A percentile compares a stretch with the other conserved stretches of the same genome.
Conservation (phyloP, 2,888 invertebrate species). For the Boloria selene region DNA sequence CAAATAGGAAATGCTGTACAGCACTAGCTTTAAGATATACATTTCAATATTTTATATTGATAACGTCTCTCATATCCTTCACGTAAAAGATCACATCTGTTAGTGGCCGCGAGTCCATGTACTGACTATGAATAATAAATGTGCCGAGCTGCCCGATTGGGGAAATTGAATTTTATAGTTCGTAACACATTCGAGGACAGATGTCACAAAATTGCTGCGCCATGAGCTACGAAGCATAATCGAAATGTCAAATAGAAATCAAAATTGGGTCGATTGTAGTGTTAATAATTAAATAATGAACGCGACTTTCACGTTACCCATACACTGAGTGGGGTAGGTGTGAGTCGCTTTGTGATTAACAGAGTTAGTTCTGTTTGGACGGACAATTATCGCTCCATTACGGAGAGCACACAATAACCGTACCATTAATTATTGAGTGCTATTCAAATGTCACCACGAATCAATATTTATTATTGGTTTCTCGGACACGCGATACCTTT, state of each 20-base stretch:
- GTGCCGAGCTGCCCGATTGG: slow-evolving; percentile 79
- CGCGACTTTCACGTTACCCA: slow-evolving; percentile 43
- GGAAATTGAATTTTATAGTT: slow-evolving; percentile 83
- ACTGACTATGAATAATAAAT: slow-evolving; percentile 82
- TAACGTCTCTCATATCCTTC: slow-evolving; percentile 62
- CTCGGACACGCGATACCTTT: slow-evolving; percentile 42
- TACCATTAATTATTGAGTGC: slow-evolving; percentile 70
- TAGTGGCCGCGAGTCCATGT: slow-evolving; percentile 77
- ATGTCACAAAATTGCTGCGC: slow-evolving; percentile 79
- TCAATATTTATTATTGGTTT: slow-evolving; percentile 49
- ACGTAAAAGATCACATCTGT: slow-evolving; percentile 82
- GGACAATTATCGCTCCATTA: slow-evolving; percentile 81
- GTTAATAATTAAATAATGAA: slow-evolving; percentile 81
- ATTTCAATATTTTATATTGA: slow-evolving; percentile 5
- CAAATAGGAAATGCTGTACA: too few relatives aligned
- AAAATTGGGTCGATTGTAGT: slow-evolving; percentile 82
- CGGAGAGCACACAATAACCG: slow-evolving; percentile 67
- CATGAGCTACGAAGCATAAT: slow-evolving; percentile 71
- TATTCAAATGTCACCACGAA: slow-evolving; percentile 59
- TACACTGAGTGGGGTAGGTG: slow-evolving; percentile 60
- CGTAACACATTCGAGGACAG: slow-evolving; percentile 80
- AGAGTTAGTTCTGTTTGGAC: slow-evolving; percentile 78
- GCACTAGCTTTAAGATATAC: neutral
- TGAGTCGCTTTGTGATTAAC: slow-evolving; percentile 76
- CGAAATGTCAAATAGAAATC: slow-evolving; percentile 82